Conservation (phyloP, 2,888 invertebrate genomes). For the Temnothorax ravouxi region DNA sequence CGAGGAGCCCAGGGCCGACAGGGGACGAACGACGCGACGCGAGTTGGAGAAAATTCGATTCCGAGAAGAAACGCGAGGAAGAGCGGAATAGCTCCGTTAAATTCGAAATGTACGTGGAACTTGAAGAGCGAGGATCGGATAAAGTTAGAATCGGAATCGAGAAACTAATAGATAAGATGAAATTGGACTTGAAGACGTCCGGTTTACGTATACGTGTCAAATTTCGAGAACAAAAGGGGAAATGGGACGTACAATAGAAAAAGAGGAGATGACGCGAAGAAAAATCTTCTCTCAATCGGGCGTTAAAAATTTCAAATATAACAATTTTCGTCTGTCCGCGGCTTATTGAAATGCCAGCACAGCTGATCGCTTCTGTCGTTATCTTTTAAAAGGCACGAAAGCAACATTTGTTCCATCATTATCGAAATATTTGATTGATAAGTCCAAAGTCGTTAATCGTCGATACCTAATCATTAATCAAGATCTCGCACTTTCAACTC, state of each 20-base stretch:
- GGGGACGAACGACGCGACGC: background rate
- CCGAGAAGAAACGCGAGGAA: background rate
- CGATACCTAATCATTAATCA: background rate
- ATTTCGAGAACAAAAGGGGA: background rate
- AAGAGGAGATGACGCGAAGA: background rate
- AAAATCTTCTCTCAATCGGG: background rate
- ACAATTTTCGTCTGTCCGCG: too few relatives aligned
- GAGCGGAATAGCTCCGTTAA: background rate
- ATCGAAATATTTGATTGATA: constrained; percentile 16
- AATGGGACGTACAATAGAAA: background rate
- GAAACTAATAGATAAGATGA: background rate
- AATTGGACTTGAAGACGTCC: constrained; percentile 8
- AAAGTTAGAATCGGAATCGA: background rate
- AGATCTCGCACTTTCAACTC: background rate
- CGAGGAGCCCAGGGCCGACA: background rate
- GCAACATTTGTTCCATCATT: constrained; percentile 2
- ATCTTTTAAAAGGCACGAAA: constrained; percentile 38
- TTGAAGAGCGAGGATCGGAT: background rate
- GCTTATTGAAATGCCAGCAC: background rate
- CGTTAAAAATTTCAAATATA: too few relatives aligned
- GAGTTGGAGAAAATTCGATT: constrained; percentile 14
- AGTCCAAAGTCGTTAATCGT: constrained; percentile 9
- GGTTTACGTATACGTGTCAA: background rate
- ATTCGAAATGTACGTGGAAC: background rate
- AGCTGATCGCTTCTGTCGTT: constrained; percentile 20